Evolutionary conservation across 64 coral and sea anemone species (phyloP), one percentile per base, ranked within the genome.

Genomic region (Hydrozoanthus tunicans): DNA sequence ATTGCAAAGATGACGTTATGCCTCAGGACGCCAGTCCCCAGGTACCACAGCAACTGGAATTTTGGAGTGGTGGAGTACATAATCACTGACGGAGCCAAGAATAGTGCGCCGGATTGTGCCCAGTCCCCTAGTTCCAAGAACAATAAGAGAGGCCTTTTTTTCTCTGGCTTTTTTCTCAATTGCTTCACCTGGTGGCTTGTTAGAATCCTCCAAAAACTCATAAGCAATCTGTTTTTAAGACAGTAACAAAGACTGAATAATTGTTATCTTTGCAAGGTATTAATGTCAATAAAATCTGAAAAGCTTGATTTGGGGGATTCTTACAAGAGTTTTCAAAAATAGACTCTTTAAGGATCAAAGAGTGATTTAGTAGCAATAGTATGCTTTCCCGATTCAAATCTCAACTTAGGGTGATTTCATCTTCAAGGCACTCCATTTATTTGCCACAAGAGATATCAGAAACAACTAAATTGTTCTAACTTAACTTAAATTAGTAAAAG

Each of bases 41-140:
- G 84, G 84, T 11, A 88, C 84, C 68, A 88, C 84, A 61, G 65
- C 68, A n/a, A 88, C 84, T 15, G 84, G 69, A 9, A 17, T 13
- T 60, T 60, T 88, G 6, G 84, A 25, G 17, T 88, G 84, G 12
- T 88, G 84, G 24, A 88, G 68, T 3, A 60, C 55, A 32, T 74
- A 88, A 60, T 88, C 84, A 74, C 84, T 88, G 68, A 88, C 84
- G 0, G 84, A 88, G 4, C 84, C 84, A 26, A 88, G 69, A 13
- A 88, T 3, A 2, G 84, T 88, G 10, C 84, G 84, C 11, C 84
- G 23, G 55, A 88, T 6, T 0, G 56, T 74, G 9, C 68, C 56
- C 84, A 74, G 3, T 6, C 84, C 84, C 24, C 84, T 88, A 56
- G 56, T 75, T 5, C 84, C 84, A 67, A 88, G 59, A 70, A 88